phyloP scores from a whole-genome alignment of 2,888 invertebrate species.

The Gymnocheta viridis region DNA sequence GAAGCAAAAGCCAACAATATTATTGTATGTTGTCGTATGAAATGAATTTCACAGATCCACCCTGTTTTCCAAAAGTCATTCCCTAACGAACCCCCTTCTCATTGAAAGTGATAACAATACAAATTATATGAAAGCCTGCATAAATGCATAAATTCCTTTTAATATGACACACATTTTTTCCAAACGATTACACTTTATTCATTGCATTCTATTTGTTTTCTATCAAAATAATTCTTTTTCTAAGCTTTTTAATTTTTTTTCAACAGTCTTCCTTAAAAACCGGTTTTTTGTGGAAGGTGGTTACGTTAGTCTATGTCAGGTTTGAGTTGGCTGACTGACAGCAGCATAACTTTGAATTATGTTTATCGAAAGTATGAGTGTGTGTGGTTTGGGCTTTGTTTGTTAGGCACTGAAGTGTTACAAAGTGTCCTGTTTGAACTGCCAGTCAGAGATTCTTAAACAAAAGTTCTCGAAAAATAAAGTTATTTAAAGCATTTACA shows the following conservation, averaged over 20 bases:
- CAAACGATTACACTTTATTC: conserved; percentile 64
- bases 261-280: conserved; percentile 14
- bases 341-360: not conserved
- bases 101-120: not conserved
- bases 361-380: not conserved
- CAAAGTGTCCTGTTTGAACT: not conserved
- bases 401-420: too few relatives aligned
- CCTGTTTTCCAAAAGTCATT: not conserved
- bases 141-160: conserved; percentile 34
- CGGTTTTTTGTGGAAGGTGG: conserved; percentile 19
- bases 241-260: conserved; percentile 22
- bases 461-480: not conserved
- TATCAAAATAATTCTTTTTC: not conserved
- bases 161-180: conserved; percentile 66
- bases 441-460: conserved; percentile 19
- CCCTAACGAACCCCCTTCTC: conserved; percentile 7
- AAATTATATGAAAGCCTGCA: conserved; percentile 12
- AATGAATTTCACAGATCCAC: conserved; percentile 2
- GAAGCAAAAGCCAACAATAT: not conserved
- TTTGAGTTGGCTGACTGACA: not conserved
- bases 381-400: not conserved
- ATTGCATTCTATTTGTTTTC: not conserved
- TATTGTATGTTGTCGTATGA: not conserved
- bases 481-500: too few relatives aligned
- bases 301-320: not conserved